These are phyloP conservation scores for Calidris pugnax DNA, from an alignment of 2,113 vertebrate species.

Conservation along the genomic window DNA sequence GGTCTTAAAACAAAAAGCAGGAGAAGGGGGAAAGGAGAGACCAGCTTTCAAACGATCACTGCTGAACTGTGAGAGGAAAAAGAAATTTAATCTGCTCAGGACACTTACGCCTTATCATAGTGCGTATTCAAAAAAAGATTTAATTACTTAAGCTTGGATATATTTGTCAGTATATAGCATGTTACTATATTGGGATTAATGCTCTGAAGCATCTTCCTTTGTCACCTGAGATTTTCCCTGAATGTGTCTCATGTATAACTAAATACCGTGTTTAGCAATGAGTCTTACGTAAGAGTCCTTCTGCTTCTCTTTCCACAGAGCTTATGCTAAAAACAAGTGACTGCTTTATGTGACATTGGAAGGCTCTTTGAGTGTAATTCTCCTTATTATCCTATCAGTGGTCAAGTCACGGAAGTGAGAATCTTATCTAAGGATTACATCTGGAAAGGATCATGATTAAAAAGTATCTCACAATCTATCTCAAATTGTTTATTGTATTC, in stretches of 20 bases:
- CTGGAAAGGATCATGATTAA: not conserved
- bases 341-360: constrained; percentile 17
- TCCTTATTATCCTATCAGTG: constrained; percentile 29
- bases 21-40: not conserved
- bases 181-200: constrained; percentile 75
- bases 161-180: constrained; percentile 65
- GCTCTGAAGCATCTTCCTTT: constrained; percentile 58
- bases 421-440: constrained; percentile 7
- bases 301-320: not conserved
- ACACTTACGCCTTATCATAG: constrained; percentile 66
- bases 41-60: not conserved
- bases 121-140: constrained; percentile 66
- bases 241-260: constrained; percentile 52
- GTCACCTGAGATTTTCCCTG: constrained; percentile 71
- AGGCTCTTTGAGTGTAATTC: constrained; percentile 34
- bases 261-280: constrained; percentile 46
- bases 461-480: not conserved
- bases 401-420: not conserved
- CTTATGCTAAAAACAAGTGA: constrained; percentile 50
- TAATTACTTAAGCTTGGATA: constrained; percentile 75
- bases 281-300: constrained; percentile 20
- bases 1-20: not conserved
- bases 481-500: not conserved
- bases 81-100: constrained; percentile 67
- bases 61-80: constrained; percentile 21